phyloP scores from a whole-genome alignment of 2,888 invertebrate species.

The Dione vanillae region DNA sequence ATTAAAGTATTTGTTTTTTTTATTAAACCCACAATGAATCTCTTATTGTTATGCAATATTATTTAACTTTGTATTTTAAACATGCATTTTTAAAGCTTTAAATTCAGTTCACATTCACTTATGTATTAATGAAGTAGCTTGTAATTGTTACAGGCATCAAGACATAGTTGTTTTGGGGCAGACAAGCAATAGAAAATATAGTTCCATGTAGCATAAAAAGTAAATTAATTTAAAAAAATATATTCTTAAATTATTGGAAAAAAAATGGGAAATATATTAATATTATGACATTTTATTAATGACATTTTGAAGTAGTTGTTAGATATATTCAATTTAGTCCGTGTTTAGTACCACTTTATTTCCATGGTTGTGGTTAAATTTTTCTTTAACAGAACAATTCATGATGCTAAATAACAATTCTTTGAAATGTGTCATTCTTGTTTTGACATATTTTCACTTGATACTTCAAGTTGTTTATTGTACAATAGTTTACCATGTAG shows the following conservation, averaged over 20 bases:
- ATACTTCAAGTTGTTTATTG: not conserved
- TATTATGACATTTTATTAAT: not conserved
- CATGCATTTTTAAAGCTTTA: conserved; percentile 4
- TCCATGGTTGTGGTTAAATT: not conserved
- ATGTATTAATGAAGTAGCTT: not conserved
- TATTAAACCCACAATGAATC: not conserved
- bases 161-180: conserved; percentile 69
- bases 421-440: no score
- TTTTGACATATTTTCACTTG: not conserved
- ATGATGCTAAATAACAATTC: no score
- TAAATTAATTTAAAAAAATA: not conserved
- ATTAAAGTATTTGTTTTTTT: not conserved
- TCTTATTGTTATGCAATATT: not conserved
- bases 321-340: not conserved
- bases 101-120: not conserved
- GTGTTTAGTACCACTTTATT: not conserved
- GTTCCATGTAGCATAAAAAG: conserved; percentile 51
- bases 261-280: not conserved
- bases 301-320: not conserved
- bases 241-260: not conserved
- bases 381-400: not conserved
- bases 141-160: conserved; percentile 67
- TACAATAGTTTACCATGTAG: not conserved
- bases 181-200: conserved; percentile 64
- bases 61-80: not conserved